Percentiles rank a stretch among this genome's conserved stretches.
These are phyloP conservation scores for Harmothoe impar DNA, from an alignment of 2,888 invertebrate species.

Conservation along the genomic window DNA sequence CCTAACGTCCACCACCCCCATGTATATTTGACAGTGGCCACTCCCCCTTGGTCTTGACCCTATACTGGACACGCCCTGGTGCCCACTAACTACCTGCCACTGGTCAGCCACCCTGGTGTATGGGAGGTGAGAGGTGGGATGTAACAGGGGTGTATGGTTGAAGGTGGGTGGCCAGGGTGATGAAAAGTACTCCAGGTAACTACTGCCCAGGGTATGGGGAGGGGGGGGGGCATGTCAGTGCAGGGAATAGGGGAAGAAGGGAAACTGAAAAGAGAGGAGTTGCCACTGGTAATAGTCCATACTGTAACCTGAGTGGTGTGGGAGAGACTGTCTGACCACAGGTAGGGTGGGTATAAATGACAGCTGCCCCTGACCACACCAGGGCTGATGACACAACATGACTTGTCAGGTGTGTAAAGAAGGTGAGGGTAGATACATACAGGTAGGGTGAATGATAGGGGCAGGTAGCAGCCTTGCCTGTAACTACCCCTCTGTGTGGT, in stretches of 20 bases:
- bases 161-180: neutral
- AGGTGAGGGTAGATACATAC: neutral
- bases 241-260: no score
- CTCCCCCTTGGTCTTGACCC: no score
- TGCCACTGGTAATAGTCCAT: no score
- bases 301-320: no score
- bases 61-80: neutral
- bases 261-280: no score
- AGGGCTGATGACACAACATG: slow-evolving; percentile 29
- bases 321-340: neutral
- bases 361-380: slow-evolving; percentile 2
- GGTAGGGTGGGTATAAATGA: neutral
- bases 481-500: neutral
- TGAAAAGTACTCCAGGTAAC: neutral
- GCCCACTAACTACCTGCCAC: neutral
- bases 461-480: neutral
- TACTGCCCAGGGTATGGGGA: neutral
- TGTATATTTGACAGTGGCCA: neutral
- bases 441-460: neutral
- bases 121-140: neutral
- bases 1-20: neutral
- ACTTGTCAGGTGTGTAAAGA: slow-evolving; percentile 13
- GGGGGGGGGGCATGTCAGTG: no score
- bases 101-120: neutral
- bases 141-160: neutral